A percentile compares a stretch with the other conserved stretches of the same genome.
Evolutionary conservation across 1,140 invertebrate genomes (phyloP).

Genomic region (Magallana angulata): DNA sequence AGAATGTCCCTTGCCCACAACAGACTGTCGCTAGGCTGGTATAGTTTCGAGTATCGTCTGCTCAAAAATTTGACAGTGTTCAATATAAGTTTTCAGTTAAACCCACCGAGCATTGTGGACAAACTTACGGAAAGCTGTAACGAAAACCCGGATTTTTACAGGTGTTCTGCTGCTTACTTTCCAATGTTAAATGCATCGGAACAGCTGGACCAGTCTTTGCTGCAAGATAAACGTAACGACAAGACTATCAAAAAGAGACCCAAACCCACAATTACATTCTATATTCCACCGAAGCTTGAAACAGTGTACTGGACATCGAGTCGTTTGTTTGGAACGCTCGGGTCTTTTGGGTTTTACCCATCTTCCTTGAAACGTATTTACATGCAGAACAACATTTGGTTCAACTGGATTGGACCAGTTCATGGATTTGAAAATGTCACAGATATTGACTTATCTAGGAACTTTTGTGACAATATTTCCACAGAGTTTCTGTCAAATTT

Average conservation of each 20-base stretch:
- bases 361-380: background rate
- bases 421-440: background rate
- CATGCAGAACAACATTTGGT: background rate
- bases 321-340: background rate
- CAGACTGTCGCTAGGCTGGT: background rate
- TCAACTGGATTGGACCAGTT: background rate
- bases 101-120: background rate
- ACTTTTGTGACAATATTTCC: constrained; percentile 2
- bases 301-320: background rate
- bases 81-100: background rate
- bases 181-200: background rate
- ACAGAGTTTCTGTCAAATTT: background rate
- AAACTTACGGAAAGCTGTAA: background rate
- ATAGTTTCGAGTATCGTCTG: background rate
- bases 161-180: background rate
- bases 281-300: background rate
- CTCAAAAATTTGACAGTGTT: background rate
- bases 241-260: too few relatives aligned
- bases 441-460: background rate
- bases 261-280: background rate
- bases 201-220: too few relatives aligned
- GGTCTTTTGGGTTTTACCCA: background rate
- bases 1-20: background rate
- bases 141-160: background rate
- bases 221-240: too few relatives aligned